These are phyloP conservation scores for Scartelaos histophorus DNA, from an alignment of 2,113 vertebrate genomes.

Conservation along the genomic window DNA sequence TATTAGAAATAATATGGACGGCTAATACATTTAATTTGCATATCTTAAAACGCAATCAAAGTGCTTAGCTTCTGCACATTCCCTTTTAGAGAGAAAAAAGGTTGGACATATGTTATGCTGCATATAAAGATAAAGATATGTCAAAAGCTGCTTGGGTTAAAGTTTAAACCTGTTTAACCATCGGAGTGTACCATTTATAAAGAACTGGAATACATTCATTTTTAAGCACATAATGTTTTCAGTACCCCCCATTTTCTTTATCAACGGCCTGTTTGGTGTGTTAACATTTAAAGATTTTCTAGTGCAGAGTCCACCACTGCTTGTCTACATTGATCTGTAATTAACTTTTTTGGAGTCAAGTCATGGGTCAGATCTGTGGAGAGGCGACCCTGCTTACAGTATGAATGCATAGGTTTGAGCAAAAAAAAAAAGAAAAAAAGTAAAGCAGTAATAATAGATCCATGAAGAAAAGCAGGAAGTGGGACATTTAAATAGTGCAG, in stretches of 20 bases:
- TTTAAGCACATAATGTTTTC: not conserved
- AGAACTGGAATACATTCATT: not conserved
- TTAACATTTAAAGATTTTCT: not conserved
- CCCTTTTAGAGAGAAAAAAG: not conserved
- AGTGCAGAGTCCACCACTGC: not conserved
- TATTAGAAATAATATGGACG: conserved; percentile 5
- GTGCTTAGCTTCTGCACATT: conserved; percentile 2
- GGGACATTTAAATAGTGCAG: not conserved
- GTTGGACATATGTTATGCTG: not conserved
- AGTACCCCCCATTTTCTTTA: not conserved
- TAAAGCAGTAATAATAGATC: not conserved
- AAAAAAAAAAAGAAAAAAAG: too few species aligned
- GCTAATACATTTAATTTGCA: conserved; percentile 3
- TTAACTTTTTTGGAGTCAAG: not conserved
- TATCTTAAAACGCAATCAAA: conserved; percentile 10
- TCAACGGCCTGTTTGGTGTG: not conserved
- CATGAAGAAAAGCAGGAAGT: too few species aligned
- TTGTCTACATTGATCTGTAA: not conserved
- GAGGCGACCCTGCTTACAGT: not conserved
- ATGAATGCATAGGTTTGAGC: too few species aligned
- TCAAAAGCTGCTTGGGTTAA: not conserved
- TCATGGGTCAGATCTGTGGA: not conserved
- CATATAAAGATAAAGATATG: not conserved
- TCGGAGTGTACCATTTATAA: not conserved
- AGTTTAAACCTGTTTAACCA: not conserved